These are phyloP conservation scores for Furcifer pardalis DNA, from an alignment of 2,797 vertebrate species.

Conservation along the genomic window DNA sequence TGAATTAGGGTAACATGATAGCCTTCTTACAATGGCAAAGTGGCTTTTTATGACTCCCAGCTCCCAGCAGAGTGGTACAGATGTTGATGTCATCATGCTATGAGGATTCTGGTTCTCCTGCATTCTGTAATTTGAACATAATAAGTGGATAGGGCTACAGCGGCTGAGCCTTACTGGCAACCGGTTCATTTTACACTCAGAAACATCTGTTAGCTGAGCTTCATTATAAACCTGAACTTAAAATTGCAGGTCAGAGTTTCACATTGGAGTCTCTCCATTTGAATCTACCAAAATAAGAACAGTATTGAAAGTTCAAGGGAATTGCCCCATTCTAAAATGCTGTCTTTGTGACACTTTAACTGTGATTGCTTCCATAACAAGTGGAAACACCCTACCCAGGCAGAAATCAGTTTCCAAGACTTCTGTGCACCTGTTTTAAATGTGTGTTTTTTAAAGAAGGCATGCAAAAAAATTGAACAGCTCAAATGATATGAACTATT, in stretches of 20 bases:
- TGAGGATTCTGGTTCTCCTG: conserved; percentile 41
- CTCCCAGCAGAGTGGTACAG: conserved; percentile 48
- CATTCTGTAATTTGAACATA: conserved; percentile 59
- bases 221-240: conserved; percentile 41
- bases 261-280: conserved; percentile 19
- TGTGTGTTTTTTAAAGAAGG: not conserved
- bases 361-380: not conserved
- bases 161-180: conserved; percentile 34
- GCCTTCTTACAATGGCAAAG: conserved; percentile 30
- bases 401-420: not conserved
- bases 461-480: not conserved
- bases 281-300: conserved; percentile 16
- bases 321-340: not conserved
- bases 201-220: conserved; percentile 48
- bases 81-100: conserved; percentile 33
- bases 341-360: conserved; percentile 23
- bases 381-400: not conserved
- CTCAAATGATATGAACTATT: not conserved
- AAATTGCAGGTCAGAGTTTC: conserved; percentile 31
- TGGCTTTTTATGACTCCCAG: conserved; percentile 44
- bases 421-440: conserved; percentile 21
- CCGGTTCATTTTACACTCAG: conserved; percentile 51
- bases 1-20: conserved; percentile 47
- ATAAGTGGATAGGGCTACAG: conserved; percentile 52
- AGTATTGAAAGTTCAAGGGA: not conserved